Conservation (phyloP, 1,140 invertebrate genomes). For the Ceratina calcarata region DNA sequence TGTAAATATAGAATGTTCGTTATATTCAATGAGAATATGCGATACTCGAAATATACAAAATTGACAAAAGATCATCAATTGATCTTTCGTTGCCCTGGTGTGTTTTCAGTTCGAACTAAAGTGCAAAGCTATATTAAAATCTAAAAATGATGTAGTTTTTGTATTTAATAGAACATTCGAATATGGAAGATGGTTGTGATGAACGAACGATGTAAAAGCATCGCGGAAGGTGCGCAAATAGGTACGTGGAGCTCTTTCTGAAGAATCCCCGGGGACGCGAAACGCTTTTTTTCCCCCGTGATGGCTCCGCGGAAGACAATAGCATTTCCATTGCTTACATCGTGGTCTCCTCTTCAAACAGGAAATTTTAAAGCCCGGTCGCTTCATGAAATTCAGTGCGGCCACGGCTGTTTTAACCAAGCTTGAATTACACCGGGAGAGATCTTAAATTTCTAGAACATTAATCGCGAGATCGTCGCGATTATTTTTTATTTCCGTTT, state of each 20-base stretch:
- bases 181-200: background rate
- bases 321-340: constrained; percentile 44
- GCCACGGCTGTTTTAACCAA: background rate
- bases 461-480: constrained; percentile 20
- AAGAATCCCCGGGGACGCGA: constrained; percentile 20
- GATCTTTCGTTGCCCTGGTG: background rate
- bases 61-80: background rate
- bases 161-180: background rate
- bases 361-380: constrained; percentile 32
- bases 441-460: constrained; percentile 14
- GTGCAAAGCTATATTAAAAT: no score
- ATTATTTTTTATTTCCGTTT: background rate
- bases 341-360: constrained; percentile 25
- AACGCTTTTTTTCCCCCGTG: constrained; percentile 37
- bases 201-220: constrained; percentile 8
- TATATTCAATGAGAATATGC: no score
- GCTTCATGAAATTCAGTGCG: constrained; percentile 26
- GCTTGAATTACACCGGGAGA: background rate
- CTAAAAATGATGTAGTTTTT: background rate
- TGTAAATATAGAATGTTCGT: background rate
- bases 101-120: background rate
- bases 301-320: constrained; percentile 32
- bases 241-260: constrained; percentile 15
- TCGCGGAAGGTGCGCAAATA: background rate
- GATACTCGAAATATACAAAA: background rate